Evolutionary conservation across 2,113 vertebrate species (phyloP), one percentile per base, ranked within the genome.

Genomic region (Neopipo cinnamomea): DNA sequence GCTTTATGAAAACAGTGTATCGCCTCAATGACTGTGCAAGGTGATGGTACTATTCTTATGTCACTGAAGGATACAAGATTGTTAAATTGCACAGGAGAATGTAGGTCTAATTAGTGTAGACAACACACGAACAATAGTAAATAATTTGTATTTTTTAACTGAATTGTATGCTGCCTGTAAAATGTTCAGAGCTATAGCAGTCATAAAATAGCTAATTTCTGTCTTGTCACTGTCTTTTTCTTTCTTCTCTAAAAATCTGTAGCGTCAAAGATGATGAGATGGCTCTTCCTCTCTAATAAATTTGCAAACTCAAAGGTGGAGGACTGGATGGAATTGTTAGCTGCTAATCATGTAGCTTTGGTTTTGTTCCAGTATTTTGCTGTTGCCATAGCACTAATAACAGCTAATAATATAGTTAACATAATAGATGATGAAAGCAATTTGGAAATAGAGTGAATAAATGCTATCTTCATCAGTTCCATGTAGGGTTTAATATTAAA

Each of bases 91-190:
- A 15, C 41, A 47, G 52, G 19, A 46, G 7, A 33, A 4, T 39
- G 16, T 79, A 61, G 41, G 1, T 89, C 65, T 84, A 37, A 47
- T 82, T 82, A 85, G 23, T 28, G 6, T n/a, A 85, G n/a, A 61
- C 0, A 3, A 8, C 30, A 46, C 24, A 61, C 70, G n/a, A 80
- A 56, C 0, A 0, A 10, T 19, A 65, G 47, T 55, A 59, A 88
- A 56, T 79, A 46, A 50, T 77, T 20, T 47, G 8, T 44, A 9
- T 13, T 37, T 24, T 88, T 88, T 31, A 53, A n/a, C 16, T 70
- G 21, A 41, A 53, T 22, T 63, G 27, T 23, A 6, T 74, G 23
- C 70, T 86, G 39, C 27, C 35, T 50, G 13, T 77, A 33, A 80
- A 88, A 49, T 55, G 55, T 55, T 85, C 23, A 17, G 75, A 83